Base-by-base conservation (phyloP, 2,113 vertebrate species). In the Colaptes auratus region DNA sequence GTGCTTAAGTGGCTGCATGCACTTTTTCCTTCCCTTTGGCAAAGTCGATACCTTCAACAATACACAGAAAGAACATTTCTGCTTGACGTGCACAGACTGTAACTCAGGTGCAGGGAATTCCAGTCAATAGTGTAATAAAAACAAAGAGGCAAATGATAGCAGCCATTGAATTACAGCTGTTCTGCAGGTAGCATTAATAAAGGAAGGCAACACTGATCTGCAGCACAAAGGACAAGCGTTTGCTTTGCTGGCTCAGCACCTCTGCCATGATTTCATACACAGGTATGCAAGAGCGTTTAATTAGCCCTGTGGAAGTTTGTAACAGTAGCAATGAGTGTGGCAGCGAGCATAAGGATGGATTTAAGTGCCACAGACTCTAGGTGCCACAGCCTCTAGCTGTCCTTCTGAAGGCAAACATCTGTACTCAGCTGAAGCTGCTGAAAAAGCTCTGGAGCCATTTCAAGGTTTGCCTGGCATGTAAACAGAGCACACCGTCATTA, bases 401-500 rank as follows among this genome's bases (percentile, higher is more conserved):
- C 36, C 88, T 39, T 84, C 90, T 71, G 31, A 93, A 92, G 87
- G 30, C 66, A 93, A 16, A 55, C 7, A 6, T 52, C 55, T 85
- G 27, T 44, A 59, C 46, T 60, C 60, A 42, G 93, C 24, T 71
- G 73, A 89, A 89, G 78, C 81, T 82, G 56, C 82, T 89, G 85
- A 46, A 89, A 95, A 79, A 79, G 27, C 90, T 83, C 67, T 86
- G 86, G 79, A 90, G 82, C 67, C 69, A 91, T 88, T 91, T 93
- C 69, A 89, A 93, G 46, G 9, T 44, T 66, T 67, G 18, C 74
- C 14, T 91, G 65, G 75, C 50, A 71, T 79, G 83, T 80, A 88
- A 96, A 91, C 73, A 77, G 59, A 93, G 88, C 58, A 76, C 35
- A 61, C 35, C 39, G 31, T 88, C 70, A 93, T 39, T 44, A 88